Conservation (phyloP, 2,797 vertebrate genomes). For the Hoplostethus mediterraneus region DNA sequence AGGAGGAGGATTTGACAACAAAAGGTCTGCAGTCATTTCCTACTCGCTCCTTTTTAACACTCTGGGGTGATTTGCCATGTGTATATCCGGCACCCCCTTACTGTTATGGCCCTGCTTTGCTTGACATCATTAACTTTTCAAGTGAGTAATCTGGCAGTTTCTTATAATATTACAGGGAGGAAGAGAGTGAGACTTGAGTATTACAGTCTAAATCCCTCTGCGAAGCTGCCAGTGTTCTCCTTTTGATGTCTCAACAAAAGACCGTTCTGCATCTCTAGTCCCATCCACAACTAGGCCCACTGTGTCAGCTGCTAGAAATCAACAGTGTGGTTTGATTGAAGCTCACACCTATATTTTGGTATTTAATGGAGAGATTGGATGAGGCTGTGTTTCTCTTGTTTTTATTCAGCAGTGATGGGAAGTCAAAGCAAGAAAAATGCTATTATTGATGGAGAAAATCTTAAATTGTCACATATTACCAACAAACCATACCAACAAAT, state of each 20-base stretch:
- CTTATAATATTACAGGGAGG: not conserved
- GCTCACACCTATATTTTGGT: not conserved
- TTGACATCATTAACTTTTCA: not conserved
- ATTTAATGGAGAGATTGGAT: not conserved
- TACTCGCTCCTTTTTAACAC: not conserved
- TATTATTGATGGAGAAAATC: not conserved
- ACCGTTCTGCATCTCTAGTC: not conserved
- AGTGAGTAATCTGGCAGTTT: not conserved
- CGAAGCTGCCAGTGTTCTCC: not conserved
- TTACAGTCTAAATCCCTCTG: not conserved
- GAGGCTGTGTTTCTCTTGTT: not conserved
- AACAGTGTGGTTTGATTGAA: not conserved
- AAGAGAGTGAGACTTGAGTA: not conserved
- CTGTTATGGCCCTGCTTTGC: not conserved
- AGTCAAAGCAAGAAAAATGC: no score
- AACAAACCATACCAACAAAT: not conserved
- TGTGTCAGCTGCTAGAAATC: constrained; percentile 17
- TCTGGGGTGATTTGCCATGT: not conserved
- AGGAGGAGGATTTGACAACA: constrained; percentile 14
- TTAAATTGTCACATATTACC: not conserved
- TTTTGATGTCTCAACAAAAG: not conserved
- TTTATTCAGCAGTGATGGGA: not conserved
- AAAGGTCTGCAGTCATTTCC: constrained; percentile 7
- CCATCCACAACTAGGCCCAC: not conserved
- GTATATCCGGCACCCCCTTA: not conserved